A percentile compares a stretch with the other conserved stretches of the same genome.
Evolutionary conservation across 2,113 vertebrate species (phyloP).

Genomic region (Illadopsis cleaveri): DNA sequence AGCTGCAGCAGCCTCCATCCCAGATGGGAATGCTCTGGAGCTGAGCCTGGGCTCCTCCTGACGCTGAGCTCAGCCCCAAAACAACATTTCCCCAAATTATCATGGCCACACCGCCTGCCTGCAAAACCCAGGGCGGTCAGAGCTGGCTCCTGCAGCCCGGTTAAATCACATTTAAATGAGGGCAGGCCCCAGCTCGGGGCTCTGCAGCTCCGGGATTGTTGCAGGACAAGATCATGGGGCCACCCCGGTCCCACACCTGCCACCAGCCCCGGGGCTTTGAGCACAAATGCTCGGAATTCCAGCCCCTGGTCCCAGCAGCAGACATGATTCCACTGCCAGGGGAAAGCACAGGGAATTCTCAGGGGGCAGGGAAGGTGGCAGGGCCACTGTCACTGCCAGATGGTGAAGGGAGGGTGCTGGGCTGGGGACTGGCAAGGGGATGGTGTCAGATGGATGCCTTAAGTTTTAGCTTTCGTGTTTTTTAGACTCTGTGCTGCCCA

Average conservation of each 20-base stretch:
- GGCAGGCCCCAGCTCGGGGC: background rate
- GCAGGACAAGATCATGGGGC: background rate
- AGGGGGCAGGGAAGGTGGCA: background rate
- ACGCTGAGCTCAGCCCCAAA: background rate
- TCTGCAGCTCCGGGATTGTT: background rate
- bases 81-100: background rate
- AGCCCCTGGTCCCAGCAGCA: background rate
- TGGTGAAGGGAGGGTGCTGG: background rate
- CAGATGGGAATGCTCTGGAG: accelerated
- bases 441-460: background rate
- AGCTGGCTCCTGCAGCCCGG: background rate
- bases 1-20: background rate
- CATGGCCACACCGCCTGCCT: accelerated
- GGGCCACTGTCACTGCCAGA: background rate
- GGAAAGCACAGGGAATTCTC: background rate
- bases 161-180: background rate
- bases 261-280: background rate
- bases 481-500: background rate
- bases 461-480: background rate
- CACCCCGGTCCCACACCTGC: accelerated
- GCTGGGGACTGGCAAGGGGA: background rate
- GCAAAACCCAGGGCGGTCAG: background rate
- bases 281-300: background rate
- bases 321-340: accelerated
- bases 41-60: background rate